phyloP scores from a whole-genome alignment of 2,888 invertebrate species.

The Platynereis dumerilii region DNA sequence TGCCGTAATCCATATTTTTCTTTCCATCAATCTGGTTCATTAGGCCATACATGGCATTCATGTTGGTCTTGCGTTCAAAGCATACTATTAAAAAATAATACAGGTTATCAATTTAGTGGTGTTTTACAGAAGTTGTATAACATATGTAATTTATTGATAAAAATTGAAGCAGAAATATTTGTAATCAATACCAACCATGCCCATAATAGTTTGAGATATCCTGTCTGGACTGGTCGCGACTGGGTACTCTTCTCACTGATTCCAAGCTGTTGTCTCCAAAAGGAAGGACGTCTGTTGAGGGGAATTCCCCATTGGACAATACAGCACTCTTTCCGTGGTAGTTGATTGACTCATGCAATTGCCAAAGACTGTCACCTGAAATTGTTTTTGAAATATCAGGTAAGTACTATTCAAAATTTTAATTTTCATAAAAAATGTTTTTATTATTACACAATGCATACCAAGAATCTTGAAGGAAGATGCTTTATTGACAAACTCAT shows the following conservation, averaged over 20 bases:
- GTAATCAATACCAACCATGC: not conserved
- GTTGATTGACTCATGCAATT: not conserved
- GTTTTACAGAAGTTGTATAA: not conserved
- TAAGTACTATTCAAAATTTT: no score
- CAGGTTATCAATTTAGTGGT: not conserved
- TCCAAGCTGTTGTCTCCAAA: slow-evolving; percentile 2
- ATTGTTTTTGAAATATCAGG: no score
- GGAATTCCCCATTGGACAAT: not conserved
- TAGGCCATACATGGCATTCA: not conserved
- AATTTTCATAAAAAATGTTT: no score
- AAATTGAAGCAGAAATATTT: no score
- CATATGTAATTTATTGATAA: no score
- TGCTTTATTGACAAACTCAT: not conserved
- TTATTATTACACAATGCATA: not conserved
- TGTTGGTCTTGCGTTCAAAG: not conserved
- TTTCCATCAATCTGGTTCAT: not conserved
- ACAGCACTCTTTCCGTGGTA: not conserved
- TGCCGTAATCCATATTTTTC: not conserved
- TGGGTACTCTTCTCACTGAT: slow-evolving; percentile 2
- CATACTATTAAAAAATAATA: slow-evolving; percentile 2
- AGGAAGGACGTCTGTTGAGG: not conserved
- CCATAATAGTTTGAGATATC: not conserved
- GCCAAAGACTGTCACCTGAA: not conserved
- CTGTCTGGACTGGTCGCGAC: not conserved
- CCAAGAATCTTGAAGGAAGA: slow-evolving; percentile 6